phyloP scores from a whole-genome alignment of 2,113 vertebrate species.

The Oryzias celebensis region DNA sequence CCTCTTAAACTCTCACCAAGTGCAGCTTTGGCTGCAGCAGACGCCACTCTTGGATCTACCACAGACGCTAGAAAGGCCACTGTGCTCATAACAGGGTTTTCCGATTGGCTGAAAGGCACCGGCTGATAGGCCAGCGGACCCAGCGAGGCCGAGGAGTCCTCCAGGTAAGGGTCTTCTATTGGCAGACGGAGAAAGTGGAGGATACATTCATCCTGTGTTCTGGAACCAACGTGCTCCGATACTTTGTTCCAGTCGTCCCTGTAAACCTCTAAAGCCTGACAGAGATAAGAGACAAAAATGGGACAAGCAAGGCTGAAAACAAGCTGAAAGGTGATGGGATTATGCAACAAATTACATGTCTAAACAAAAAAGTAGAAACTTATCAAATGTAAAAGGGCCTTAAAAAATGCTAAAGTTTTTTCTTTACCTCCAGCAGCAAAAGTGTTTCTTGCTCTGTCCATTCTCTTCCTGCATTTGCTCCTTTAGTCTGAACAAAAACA shows the following conservation, averaged over 20 bases:
- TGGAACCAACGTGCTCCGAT: conserved; percentile 94
- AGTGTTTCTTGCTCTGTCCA: conserved; percentile 98
- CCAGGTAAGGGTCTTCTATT: conserved; percentile 95
- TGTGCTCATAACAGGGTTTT: conserved; percentile 98
- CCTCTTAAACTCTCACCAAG: conserved; percentile 77
- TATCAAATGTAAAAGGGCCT: background rate
- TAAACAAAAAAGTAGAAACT: background rate
- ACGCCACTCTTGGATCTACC: conserved; percentile 93
- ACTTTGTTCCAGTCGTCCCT: conserved; percentile 99
- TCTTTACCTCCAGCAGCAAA: conserved; percentile 87
- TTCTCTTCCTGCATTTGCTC: conserved; percentile 90
- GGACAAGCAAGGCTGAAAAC: background rate
- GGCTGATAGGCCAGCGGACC: conserved; percentile 94
- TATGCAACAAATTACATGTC: background rate
- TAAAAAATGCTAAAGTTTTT: background rate
- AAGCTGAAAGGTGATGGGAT: background rate
- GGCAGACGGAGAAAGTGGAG: conserved; percentile 94
- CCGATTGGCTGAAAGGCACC: conserved; percentile 95
- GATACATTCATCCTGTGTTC: conserved; percentile 96
- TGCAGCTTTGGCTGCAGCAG: conserved; percentile 90
- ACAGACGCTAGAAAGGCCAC: conserved; percentile 96
- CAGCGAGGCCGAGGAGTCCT: conserved; percentile 90
- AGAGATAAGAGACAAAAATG: background rate
- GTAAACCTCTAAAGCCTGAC: conserved; percentile 95
- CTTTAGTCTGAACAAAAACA: conserved; percentile 84